Base-by-base conservation (phyloP, 2,113 vertebrate species). In the Boulengeromyrus knoepffleri region DNA sequence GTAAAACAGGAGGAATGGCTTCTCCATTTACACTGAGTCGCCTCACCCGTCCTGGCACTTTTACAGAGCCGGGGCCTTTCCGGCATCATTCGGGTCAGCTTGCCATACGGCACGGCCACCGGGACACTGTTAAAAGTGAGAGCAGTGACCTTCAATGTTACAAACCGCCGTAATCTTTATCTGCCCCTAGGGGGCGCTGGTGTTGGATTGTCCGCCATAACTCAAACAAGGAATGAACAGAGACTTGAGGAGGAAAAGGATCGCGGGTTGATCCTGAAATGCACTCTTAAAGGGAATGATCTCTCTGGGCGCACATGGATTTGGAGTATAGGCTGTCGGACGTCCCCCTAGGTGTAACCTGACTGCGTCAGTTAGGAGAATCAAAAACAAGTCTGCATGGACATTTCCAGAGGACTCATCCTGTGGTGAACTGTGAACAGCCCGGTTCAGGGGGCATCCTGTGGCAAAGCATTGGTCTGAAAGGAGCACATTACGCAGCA, bases 291-390 rank as follows among this genome's bases (percentile, higher is more conserved):
- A 77, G 53, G 27, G 58, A 88, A 88, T 17, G 39, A 46, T 42
- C 46, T 13, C 74, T 77, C 49, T n/a, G 49, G 80, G 21, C 36
- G 5, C 74, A 80, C 2, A 15, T 42, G 36, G 5, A 80, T 2
- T 19, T 56, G 31, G 24, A n/a, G 66, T 5, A 4, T 87, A 89
- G 91, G 89, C 89, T 70, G 50, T 0, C 85, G 42, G 52, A 89
- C 92, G 93, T 45, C 88, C 89, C 49, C 89, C 62, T 91, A 66
- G 42, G 83, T 88, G n/a, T 92, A 93, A 93, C 89, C 66, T 7
- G 91, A 93, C 93, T 92, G 91, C 24, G 89, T 9, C 27, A 31
- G 50, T 15, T n/a, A 66, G 45, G 83, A 46, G 39, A 66, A 47
- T 24, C 46, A n/a, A 46, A 27, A 80, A 24, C 58, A 83, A 56